phyloP scores from a whole-genome alignment of 2,888 invertebrate genomes.

The Timandra comae region DNA sequence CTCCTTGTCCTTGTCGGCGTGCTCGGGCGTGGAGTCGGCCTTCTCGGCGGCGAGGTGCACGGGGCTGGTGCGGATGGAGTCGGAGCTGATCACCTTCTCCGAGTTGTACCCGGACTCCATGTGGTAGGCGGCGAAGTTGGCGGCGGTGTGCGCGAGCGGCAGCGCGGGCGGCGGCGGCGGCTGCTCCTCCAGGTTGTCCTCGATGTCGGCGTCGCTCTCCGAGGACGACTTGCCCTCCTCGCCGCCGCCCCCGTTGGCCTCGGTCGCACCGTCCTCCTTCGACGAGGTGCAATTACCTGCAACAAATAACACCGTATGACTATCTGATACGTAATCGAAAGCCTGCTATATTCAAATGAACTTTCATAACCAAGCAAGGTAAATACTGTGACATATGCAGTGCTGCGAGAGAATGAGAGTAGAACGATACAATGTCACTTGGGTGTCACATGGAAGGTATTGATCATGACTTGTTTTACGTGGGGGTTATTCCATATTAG shows the following conservation, averaged over 20 bases:
- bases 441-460: too few species aligned
- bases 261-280: constrained; percentile 19
- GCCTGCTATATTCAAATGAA: too few species aligned
- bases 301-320: constrained; percentile 22
- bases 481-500: too few species aligned
- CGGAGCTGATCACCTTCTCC: constrained; percentile 63
- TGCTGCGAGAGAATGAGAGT: too few species aligned
- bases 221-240: constrained; percentile 76
- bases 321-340: too few species aligned
- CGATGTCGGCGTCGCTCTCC: constrained; percentile 88
- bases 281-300: constrained; percentile 48
- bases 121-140: constrained; percentile 69
- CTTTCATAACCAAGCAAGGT: too few species aligned
- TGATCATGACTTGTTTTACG: too few species aligned
- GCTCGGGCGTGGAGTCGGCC: constrained; percentile 74
- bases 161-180: constrained; percentile 34
- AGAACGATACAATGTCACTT: too few species aligned
- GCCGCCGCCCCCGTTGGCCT: constrained; percentile 50
- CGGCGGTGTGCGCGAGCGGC: constrained; percentile 54
- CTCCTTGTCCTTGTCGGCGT: constrained; percentile 74
- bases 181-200: constrained; percentile 83
- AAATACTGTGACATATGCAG: too few species aligned
- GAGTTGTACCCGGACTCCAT: constrained; percentile 83
- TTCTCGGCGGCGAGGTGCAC: constrained; percentile 73
- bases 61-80: constrained; percentile 66